Conservation (phyloP, 92 coral and sea anemone genomes). For the Pocillopora grandis region DNA sequence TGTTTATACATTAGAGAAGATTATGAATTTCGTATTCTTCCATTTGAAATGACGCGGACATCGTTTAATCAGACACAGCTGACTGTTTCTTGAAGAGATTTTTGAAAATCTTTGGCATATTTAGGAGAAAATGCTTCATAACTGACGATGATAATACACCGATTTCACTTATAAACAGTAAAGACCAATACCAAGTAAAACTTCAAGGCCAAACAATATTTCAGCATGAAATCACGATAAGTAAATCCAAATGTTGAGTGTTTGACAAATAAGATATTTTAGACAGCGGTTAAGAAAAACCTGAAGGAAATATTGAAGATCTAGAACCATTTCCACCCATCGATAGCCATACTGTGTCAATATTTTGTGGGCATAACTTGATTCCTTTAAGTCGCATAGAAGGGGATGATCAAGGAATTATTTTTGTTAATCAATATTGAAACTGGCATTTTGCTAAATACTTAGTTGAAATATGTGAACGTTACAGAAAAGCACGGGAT, state of each 20-base stretch:
- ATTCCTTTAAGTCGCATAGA: constrained; percentile 5
- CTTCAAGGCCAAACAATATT: background rate
- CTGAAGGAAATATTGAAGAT: background rate
- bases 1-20: background rate
- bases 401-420: constrained; percentile 9
- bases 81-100: background rate
- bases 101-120: background rate
- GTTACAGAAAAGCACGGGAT: background rate
- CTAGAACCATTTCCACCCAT: background rate
- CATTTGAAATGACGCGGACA: background rate
- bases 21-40: background rate
- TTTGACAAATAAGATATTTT: background rate
- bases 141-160: too few species aligned
- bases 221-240: background rate
- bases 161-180: background rate
- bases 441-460: background rate
- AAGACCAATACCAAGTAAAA: background rate
- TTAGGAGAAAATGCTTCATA: too few species aligned
- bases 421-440: constrained; percentile 11
- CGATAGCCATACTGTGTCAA: constrained; percentile 11
- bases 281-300: background rate
- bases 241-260: background rate
- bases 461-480: background rate
- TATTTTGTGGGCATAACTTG: constrained; percentile 22
- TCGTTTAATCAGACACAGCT: background rate